phyloP scores from a whole-genome alignment of 2,888 invertebrate genomes.

The Athalia rosae region DNA sequence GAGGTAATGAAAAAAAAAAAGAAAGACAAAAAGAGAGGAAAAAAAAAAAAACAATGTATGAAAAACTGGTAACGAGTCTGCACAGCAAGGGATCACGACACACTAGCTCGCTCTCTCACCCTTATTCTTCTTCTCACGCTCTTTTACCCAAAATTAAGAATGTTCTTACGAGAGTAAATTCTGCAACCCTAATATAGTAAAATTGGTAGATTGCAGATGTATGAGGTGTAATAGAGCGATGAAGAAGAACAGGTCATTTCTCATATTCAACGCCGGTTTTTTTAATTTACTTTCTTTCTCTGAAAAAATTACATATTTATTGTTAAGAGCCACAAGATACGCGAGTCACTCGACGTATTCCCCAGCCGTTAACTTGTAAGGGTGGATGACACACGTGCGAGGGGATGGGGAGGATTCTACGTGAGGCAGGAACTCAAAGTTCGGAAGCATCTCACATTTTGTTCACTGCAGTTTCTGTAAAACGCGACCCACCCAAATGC shows the following conservation, averaged over 20 bases:
- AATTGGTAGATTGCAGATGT: too few species aligned
- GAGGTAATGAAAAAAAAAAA: not conserved
- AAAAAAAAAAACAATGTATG: not conserved
- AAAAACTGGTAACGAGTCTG: not conserved
- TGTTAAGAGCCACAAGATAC: not conserved
- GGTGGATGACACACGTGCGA: too few species aligned
- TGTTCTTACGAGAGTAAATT: not conserved
- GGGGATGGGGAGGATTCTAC: too few species aligned
- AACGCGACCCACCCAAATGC: too few species aligned
- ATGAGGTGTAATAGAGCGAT: too few species aligned
- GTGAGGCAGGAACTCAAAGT: not conserved
- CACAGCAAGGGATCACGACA: not conserved
- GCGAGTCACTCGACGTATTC: conserved; percentile 29
- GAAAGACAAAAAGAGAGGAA: not conserved
- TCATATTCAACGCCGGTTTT: too few species aligned
- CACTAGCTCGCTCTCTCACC: not conserved
- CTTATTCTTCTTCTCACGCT: not conserved
- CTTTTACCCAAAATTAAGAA: not conserved
- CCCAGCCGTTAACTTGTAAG: not conserved
- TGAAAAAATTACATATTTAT: too few species aligned
- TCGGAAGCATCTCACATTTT: not conserved
- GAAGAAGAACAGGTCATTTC: too few species aligned
- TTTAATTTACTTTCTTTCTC: too few species aligned
- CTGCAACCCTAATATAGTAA: too few species aligned
- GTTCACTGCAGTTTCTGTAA: not conserved